Conservation (phyloP, 64 coral and sea anemone genomes). For the Pachyseris speciosa region DNA sequence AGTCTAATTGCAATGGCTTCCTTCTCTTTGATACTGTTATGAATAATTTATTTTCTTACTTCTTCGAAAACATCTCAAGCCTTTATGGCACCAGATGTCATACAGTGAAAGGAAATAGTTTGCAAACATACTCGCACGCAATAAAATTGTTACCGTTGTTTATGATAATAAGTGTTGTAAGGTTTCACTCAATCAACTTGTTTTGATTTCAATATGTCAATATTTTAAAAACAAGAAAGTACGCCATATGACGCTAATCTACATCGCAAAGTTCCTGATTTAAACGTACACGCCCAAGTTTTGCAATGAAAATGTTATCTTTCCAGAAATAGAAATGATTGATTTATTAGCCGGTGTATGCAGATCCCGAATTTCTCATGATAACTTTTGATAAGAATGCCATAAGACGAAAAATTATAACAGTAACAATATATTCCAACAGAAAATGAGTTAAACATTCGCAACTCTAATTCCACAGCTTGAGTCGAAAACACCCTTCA, state of each 20-base stretch:
- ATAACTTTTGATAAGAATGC: no score
- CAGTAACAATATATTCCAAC: not conserved
- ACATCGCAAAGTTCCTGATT: not conserved
- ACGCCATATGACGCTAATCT: not conserved
- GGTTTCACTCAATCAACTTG: constrained; percentile 13
- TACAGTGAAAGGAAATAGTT: not conserved
- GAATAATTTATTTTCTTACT: not conserved
- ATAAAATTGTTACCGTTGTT: not conserved
- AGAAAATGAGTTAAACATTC: not conserved
- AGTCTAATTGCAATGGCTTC: not conserved
- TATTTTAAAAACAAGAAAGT: constrained; percentile 31
- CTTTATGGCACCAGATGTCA: not conserved
- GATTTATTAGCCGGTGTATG: constrained; percentile 4
- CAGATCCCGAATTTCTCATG: no score
- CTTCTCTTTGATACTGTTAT: not conserved
- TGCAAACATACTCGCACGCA: constrained; percentile 15
- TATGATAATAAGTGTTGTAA: not conserved
- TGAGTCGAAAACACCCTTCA: no score
- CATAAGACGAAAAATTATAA: not conserved
- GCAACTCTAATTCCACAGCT: not conserved
- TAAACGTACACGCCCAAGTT: not conserved
- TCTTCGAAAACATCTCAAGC: not conserved
- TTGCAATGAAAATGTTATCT: constrained; percentile 19
- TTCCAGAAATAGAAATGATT: constrained; percentile 23
- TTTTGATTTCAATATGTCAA: not conserved